phyloP scores from a whole-genome alignment of 2,113 vertebrate genomes.

The Odocoileus virginianus region DNA sequence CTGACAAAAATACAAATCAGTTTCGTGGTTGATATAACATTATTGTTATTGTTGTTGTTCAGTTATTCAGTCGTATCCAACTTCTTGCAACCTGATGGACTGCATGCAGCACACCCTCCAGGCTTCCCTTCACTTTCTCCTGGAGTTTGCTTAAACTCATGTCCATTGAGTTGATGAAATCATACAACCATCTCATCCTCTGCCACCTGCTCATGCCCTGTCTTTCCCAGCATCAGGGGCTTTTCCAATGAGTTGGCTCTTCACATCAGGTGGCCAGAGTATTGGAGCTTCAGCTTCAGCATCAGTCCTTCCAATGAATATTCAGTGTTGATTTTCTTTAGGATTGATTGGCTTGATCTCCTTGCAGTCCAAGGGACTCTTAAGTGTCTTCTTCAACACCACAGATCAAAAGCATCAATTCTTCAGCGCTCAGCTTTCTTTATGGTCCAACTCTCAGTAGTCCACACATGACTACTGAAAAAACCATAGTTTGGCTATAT shows the following conservation, averaged over 20 bases:
- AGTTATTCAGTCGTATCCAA: not conserved
- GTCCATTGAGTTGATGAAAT: not conserved
- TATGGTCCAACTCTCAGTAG: not conserved
- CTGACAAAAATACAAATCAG: not conserved
- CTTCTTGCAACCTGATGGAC: not conserved
- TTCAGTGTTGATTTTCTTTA: not conserved
- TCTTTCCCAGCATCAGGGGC: not conserved
- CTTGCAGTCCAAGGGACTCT: not conserved
- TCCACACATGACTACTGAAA: not conserved
- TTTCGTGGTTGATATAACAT: not conserved
- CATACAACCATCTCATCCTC: not conserved
- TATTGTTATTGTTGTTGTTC: not conserved
- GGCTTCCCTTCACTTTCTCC: not conserved
- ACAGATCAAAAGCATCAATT: not conserved
- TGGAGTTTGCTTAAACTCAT: not conserved
- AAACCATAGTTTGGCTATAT: not conserved
- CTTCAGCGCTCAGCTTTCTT: not conserved
- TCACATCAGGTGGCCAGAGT: not conserved
- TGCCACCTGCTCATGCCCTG: not conserved
- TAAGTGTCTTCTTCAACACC: not conserved
- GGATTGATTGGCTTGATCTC: not conserved
- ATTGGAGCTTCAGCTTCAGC: not conserved
- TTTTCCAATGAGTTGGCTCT: not conserved
- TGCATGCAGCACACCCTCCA: not conserved
- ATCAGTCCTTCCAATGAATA: not conserved